Percentiles rank a stretch among this genome's conserved stretches.
Conservation (phyloP, 2,888 invertebrate species). For the Stegophylla sp. region DNA sequence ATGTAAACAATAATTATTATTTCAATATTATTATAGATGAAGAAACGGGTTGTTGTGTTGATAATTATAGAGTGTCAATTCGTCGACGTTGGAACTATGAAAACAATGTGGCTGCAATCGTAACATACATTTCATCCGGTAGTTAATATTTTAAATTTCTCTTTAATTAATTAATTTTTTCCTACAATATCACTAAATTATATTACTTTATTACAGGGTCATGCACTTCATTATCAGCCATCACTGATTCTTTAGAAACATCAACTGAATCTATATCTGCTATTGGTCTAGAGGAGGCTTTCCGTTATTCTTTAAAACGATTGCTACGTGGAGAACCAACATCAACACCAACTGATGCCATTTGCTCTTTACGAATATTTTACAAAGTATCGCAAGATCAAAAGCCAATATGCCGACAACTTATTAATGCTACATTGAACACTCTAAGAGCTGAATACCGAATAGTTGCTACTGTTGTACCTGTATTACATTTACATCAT, state of each 20-base stretch:
- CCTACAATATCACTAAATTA: not conserved
- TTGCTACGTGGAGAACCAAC: constrained; percentile 65
- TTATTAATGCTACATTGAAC: constrained; percentile 58
- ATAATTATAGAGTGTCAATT: constrained; percentile 81
- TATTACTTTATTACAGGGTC: constrained; percentile 63
- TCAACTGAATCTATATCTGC: constrained; percentile 63
- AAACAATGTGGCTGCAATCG: constrained; percentile 83
- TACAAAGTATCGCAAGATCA: constrained; percentile 58
- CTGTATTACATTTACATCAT: constrained; percentile 80
- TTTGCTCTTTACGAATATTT: constrained; percentile 60
- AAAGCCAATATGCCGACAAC: constrained; percentile 59
- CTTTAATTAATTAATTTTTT: not conserved
- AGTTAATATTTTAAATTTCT: constrained; percentile 61
- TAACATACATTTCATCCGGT: constrained; percentile 82
- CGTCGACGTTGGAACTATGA: constrained; percentile 88
- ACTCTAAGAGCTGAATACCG: constrained; percentile 63
- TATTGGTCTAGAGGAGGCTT: constrained; percentile 66
- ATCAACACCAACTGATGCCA: constrained; percentile 61
- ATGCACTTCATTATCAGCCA: constrained; percentile 66
- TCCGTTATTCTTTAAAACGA: constrained; percentile 68
- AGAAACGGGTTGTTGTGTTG: constrained; percentile 86
- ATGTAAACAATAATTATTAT: not conserved
- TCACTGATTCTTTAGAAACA: constrained; percentile 63
- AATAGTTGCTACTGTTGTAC: constrained; percentile 78
- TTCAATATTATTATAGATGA: constrained; percentile 72